Conservation (phyloP, 2,797 vertebrate genomes). For the Anabas testudineus region DNA sequence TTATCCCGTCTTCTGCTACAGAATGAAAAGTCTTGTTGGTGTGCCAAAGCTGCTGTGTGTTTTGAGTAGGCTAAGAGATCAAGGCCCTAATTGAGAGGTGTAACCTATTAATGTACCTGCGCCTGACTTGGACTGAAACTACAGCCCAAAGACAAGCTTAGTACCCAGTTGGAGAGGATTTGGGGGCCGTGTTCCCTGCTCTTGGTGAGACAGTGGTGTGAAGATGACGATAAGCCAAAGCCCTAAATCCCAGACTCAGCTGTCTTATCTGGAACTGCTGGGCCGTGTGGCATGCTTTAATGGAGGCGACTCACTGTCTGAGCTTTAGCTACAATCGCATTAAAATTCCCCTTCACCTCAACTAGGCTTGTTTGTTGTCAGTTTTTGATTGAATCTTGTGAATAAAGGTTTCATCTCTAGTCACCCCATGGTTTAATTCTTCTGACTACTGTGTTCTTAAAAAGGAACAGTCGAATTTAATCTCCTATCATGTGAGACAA, state of each 20-base stretch:
- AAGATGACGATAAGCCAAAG: slow-evolving; percentile 88
- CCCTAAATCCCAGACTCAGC: slow-evolving; percentile 88
- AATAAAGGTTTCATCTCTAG: slow-evolving; percentile 72
- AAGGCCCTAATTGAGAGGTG: slow-evolving; percentile 67
- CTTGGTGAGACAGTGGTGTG: slow-evolving; percentile 84
- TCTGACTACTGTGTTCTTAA: slow-evolving; percentile 41
- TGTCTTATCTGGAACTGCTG: slow-evolving; percentile 87
- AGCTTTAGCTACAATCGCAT: slow-evolving; percentile 87
- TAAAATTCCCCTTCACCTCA: slow-evolving; percentile 84
- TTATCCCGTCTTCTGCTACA: slow-evolving; percentile 76
- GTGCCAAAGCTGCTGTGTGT: slow-evolving; percentile 71
- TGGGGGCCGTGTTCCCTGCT: slow-evolving; percentile 76
- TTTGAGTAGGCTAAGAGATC: slow-evolving; percentile 65
- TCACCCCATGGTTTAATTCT: slow-evolving; percentile 65
- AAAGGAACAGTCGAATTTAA: slow-evolving; percentile 63
- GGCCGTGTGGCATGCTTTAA: slow-evolving; percentile 85
- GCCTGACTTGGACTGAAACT: slow-evolving; percentile 49
- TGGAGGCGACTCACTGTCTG: slow-evolving; percentile 86
- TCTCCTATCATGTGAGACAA: slow-evolving; percentile 54
- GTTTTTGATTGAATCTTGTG: slow-evolving; percentile 80
- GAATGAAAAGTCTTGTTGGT: slow-evolving; percentile 75
- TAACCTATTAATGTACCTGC: slow-evolving; percentile 67
- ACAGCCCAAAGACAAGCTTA: slow-evolving; percentile 79
- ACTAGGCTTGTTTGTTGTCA: slow-evolving; percentile 81
- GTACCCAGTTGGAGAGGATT: slow-evolving; percentile 82